phyloP scores from a whole-genome alignment of 2,113 vertebrate species.

The Gadus macrocephalus region DNA sequence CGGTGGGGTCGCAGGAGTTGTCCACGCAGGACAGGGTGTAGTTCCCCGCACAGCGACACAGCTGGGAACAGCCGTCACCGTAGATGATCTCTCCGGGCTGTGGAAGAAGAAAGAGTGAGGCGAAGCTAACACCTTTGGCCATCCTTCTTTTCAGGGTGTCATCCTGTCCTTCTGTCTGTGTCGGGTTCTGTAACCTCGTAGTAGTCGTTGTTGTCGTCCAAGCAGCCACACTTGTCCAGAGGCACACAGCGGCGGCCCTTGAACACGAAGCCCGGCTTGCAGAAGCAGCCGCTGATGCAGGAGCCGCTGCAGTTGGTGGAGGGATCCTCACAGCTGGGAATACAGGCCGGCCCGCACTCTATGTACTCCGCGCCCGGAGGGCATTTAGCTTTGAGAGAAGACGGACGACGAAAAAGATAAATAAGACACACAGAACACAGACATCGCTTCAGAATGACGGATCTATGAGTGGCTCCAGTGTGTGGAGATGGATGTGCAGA shows the following conservation, averaged over 20 bases:
- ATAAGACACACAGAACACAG: neutral
- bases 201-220: constrained; percentile 71
- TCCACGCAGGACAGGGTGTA: constrained; percentile 72
- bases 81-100: constrained; percentile 73
- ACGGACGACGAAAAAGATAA: neutral
- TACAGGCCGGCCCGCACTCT: constrained; percentile 67
- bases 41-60: constrained; percentile 74
- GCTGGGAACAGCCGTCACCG: constrained; percentile 67
- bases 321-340: constrained; percentile 64
- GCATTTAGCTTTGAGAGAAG: constrained; percentile 48
- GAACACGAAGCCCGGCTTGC: constrained; percentile 75
- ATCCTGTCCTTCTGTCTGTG: too few relatives aligned
- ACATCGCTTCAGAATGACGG: neutral
- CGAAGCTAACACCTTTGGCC: too few relatives aligned
- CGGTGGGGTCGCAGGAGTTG: constrained; percentile 66
- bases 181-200: constrained; percentile 64
- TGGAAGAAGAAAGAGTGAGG: constrained; percentile 4
- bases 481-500: neutral
- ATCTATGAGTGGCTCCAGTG: neutral
- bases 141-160: too few relatives aligned
- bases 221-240: constrained; percentile 71
- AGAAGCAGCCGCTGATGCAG: constrained; percentile 76
- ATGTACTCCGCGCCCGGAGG: constrained; percentile 68
- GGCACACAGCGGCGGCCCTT: constrained; percentile 63
- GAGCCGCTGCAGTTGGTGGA: constrained; percentile 63